Conservation (phyloP, 2,113 vertebrate genomes). For the Vireo altiloquus region DNA sequence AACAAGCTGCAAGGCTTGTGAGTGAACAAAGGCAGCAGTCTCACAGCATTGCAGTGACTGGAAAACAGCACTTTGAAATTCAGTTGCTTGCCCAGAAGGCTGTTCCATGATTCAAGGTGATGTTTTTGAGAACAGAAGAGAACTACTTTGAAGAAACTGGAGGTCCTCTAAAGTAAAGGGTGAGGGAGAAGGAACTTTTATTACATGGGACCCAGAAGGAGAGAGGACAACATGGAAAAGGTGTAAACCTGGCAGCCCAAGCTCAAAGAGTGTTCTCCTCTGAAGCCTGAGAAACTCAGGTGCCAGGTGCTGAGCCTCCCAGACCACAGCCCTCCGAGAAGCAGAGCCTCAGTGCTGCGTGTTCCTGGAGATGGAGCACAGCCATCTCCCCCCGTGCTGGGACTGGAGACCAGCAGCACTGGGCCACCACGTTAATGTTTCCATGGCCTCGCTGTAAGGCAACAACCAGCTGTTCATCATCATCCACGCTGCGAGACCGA, state of each 20-base stretch:
- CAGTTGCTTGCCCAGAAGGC: neutral
- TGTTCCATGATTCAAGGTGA: neutral
- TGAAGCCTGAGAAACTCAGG: neutral
- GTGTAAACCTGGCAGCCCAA: neutral
- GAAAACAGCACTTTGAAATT: neutral
- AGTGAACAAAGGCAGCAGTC: neutral
- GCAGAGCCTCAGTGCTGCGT: fast-evolving
- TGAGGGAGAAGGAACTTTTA: neutral
- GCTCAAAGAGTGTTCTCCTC: neutral
- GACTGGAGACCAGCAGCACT: fast-evolving
- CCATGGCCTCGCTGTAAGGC: neutral
- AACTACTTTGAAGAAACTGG: neutral
- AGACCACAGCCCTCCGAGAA: fast-evolving
- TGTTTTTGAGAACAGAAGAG: neutral
- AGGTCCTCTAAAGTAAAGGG: neutral
- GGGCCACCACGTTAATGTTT: neutral
- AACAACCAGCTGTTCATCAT: neutral
- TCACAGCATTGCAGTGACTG: neutral
- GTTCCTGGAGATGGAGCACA: neutral
- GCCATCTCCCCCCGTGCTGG: fast-evolving
- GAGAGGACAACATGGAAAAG: neutral
- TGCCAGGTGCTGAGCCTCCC: neutral
- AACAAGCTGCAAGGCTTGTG: neutral
- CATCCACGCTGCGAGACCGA: neutral
- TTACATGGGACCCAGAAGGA: neutral